These are phyloP conservation scores for Hippocampus mohnikei DNA, from an alignment of 2,113 vertebrate genomes.

Conservation along the genomic window DNA sequence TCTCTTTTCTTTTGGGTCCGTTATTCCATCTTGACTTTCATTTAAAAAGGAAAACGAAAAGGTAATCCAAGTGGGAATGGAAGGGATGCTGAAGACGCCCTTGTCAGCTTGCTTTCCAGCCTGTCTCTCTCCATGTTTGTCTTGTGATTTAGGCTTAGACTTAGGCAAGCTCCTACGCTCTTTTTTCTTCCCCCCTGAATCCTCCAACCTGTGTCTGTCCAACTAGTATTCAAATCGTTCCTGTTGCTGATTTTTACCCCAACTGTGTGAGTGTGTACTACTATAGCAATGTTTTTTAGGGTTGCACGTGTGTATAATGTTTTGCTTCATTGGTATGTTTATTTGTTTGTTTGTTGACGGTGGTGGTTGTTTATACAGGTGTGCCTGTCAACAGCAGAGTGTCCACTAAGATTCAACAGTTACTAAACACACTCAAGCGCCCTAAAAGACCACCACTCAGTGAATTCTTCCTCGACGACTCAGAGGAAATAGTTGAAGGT, in stretches of 20 bases:
- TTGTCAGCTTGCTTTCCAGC: constrained; percentile 59
- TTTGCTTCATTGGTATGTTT: constrained; percentile 9
- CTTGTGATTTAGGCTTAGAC: constrained; percentile 42
- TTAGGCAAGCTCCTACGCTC: constrained; percentile 37
- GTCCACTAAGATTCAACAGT: constrained; percentile 97
- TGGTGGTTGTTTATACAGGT: constrained; percentile 70
- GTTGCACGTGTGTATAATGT: constrained; percentile 32
- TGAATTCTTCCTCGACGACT: constrained; percentile 94
- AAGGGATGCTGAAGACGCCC: constrained; percentile 47
- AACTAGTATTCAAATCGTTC: constrained; percentile 41
- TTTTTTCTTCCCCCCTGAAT: constrained; percentile 25
- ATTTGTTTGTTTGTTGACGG: constrained; percentile 29
- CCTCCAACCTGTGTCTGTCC: constrained; percentile 35
- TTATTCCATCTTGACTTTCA: constrained; percentile 69
- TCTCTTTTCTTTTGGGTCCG: constrained; percentile 70
- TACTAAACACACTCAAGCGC: constrained; percentile 96
- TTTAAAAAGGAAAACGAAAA: constrained; percentile 72
- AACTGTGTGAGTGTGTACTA: constrained; percentile 23
- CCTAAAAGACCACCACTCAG: constrained; percentile 92
- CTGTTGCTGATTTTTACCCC: constrained; percentile 43
- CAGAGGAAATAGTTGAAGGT: constrained; percentile 98
- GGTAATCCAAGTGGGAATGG: constrained; percentile 63
- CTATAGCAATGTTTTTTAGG: constrained; percentile 28
- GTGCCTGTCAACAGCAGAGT: constrained; percentile 93
- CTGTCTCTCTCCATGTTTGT: constrained; percentile 48